Base-by-base conservation (phyloP, 2,888 invertebrate species). In the Sphecodes monilicornis region DNA sequence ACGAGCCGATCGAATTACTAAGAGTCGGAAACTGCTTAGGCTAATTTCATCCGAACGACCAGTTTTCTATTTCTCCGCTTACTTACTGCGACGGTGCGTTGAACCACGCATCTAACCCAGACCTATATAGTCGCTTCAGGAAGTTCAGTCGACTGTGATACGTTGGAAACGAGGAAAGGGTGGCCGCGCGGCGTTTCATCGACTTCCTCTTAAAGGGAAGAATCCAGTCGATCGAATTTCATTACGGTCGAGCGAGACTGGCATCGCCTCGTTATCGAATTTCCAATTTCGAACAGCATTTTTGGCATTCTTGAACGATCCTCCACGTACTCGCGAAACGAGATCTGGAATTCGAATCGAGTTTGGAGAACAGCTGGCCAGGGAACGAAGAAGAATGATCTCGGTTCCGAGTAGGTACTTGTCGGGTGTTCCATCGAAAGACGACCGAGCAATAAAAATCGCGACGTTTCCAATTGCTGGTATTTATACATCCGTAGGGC, bases 1-100 rank as follows among this genome's bases (percentile, higher is more conserved):
- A 87, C 76, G 54, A 82, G 68, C 71, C 43, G 88, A 88, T 88
- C 88, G 69, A 86, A 80, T 88, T 88, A 86, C 87, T 69, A 46
- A 60, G 78, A 84, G 76, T 74, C 76, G 68, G 86, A 88, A 86
- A 81, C 72, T 84, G 50, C 86, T 68, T 70, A 68, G 86, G 77
- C 80, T 77, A 83, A 88, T 88, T 86, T 86, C 78, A 88, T 86
- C 57, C 78, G 86, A 84, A 76, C 80, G 73, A 66, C 69, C 74
- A 78, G 70, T 74, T 80, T 71, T 50, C 69, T 68, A 64, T 74
- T 88, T 78, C 84, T 78, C 70, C 64, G 84, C 78, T 57, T 46
- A 36, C 77, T 57, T 43, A 29, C 60, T 60, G 18, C 73, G 73
- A 60, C 26, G 29, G 57, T 60, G 66, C 73, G 68, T 69, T 70